Conservation (phyloP, 2,113 vertebrate species). For the Jaculus jaculus region DNA sequence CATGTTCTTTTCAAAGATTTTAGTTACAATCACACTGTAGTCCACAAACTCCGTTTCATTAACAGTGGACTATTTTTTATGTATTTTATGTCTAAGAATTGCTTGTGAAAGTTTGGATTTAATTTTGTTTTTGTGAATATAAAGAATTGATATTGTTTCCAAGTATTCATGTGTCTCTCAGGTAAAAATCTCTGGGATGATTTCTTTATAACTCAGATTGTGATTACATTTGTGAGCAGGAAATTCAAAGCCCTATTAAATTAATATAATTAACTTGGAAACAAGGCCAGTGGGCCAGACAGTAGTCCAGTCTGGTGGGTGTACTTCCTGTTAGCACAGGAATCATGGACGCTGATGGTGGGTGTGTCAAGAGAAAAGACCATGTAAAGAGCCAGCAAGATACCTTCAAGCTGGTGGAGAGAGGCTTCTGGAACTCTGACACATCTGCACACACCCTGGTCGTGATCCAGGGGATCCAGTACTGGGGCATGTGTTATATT, state of each 20-base stretch:
- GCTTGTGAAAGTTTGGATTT: neutral
- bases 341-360: accelerated
- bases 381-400: accelerated
- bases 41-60: neutral
- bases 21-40: neutral
- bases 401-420: neutral
- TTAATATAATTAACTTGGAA: neutral
- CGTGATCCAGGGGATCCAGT: neutral
- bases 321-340: neutral
- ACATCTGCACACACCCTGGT: neutral
- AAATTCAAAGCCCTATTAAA: neutral
- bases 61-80: neutral
- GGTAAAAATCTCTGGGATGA: neutral
- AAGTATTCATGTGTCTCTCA: neutral
- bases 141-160: neutral
- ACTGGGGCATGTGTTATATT: neutral
- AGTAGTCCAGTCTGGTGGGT: accelerated
- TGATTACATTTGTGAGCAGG: neutral
- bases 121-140: neutral
- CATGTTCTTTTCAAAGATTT: neutral
- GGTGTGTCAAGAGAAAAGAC: accelerated
- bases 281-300: too few species aligned
- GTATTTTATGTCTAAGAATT: neutral
- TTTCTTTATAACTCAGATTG: neutral
- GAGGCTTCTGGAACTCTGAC: neutral